Conservation (phyloP, 2,888 invertebrate species). For the Copidosoma aretas region DNA sequence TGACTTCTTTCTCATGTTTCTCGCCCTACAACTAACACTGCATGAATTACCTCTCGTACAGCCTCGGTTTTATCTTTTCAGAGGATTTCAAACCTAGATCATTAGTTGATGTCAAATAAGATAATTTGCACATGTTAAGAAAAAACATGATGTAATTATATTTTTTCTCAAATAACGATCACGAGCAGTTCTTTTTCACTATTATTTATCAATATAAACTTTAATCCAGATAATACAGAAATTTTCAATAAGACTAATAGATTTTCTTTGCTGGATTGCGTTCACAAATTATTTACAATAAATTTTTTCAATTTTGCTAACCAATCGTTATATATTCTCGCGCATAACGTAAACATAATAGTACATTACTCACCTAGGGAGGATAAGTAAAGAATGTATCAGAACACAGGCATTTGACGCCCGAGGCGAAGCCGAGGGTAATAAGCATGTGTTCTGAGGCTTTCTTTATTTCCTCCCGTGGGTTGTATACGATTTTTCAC, state of each 20-base stretch:
- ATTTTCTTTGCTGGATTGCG: not conserved
- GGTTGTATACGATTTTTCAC: too few relatives aligned
- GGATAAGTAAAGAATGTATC: too few relatives aligned
- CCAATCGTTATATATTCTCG: conserved; percentile 30
- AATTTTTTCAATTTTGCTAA: conserved; percentile 22
- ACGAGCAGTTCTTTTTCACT: not conserved
- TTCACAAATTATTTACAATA: conserved; percentile 36
- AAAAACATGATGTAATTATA: conserved; percentile 14
- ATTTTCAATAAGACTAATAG: not conserved
- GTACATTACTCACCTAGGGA: too few relatives aligned
- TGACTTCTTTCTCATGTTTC: conserved; percentile 3
- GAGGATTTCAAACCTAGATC: conserved; percentile 29
- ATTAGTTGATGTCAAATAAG: not conserved
- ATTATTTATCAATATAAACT: not conserved
- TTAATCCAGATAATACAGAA: not conserved
- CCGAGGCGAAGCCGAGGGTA: too few relatives aligned
- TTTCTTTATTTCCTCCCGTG: too few relatives aligned
- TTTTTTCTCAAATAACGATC: conserved; percentile 2
- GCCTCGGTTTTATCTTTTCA: conserved; percentile 22
- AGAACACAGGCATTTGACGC: too few relatives aligned
- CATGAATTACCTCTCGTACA: conserved; percentile 16
- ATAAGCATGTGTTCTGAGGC: too few relatives aligned
- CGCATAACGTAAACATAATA: too few relatives aligned
- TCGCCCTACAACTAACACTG: conserved; percentile 21
- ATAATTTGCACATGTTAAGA: not conserved